phyloP scores from a whole-genome alignment of 2,888 invertebrate genomes.

The Conops quadrifasciatus region DNA sequence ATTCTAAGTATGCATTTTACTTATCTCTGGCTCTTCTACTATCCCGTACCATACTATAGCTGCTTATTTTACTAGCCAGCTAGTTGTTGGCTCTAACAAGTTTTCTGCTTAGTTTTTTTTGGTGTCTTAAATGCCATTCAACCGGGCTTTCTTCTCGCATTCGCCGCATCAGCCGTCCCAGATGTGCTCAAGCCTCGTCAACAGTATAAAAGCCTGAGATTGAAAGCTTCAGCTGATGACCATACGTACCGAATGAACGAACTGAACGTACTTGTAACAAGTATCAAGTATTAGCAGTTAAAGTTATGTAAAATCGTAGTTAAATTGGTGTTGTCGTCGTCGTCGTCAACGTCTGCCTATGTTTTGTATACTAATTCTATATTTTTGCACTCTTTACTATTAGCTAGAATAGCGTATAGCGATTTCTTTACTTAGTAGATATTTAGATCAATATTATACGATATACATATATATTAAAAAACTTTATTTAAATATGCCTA shows the following conservation, averaged over 20 bases:
- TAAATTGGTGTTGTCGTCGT: conserved; percentile 32
- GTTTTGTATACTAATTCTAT: conserved; percentile 24
- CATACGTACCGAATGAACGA: too few relatives aligned
- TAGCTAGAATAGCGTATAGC: conserved; percentile 42
- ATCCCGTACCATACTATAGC: too few relatives aligned
- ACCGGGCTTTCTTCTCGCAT: background rate
- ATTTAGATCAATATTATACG: conserved; percentile 17
- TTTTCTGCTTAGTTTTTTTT: too few relatives aligned
- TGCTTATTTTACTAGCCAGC: too few relatives aligned
- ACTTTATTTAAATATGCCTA: conserved; percentile 20
- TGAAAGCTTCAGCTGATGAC: conserved; percentile 50
- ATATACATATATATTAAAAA: conserved; percentile 8
- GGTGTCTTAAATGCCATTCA: too few relatives aligned
- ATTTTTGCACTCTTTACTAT: conserved; percentile 27
- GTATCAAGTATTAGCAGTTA: too few relatives aligned
- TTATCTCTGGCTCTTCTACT: too few relatives aligned
- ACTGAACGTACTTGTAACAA: too few relatives aligned
- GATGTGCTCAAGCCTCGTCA: conserved; percentile 31
- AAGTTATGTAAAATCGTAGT: conserved; percentile 39
- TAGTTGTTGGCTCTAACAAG: too few relatives aligned
- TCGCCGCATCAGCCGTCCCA: conserved; percentile 23
- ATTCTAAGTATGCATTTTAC: too few relatives aligned
- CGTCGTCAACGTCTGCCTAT: conserved; percentile 33
- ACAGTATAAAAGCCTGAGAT: conserved; percentile 54
- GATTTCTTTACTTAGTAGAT: background rate